Percentiles rank a stretch among this genome's conserved stretches.
These are phyloP conservation scores for Pterocles gutturalis DNA, from an alignment of 2,113 vertebrate species.

Conservation along the genomic window DNA sequence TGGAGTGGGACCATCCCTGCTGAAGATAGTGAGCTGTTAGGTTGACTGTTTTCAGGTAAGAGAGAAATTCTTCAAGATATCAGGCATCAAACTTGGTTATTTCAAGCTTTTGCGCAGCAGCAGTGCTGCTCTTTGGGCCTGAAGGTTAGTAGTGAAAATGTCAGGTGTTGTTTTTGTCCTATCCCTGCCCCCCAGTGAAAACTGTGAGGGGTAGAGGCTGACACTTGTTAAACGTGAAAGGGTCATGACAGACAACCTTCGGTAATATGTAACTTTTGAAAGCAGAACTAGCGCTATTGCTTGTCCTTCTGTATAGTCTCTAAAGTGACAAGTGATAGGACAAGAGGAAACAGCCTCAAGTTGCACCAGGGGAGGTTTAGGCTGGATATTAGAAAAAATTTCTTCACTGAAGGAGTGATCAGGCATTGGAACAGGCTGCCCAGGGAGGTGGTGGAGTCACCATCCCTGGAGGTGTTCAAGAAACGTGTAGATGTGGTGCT, in stretches of 20 bases:
- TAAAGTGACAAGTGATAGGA: too few species aligned
- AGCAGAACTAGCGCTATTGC: not conserved
- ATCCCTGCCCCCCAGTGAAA: not conserved
- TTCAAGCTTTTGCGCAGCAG: not conserved
- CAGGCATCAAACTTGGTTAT: not conserved
- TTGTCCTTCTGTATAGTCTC: not conserved
- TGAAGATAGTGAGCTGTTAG: not conserved
- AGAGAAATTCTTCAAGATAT: not conserved
- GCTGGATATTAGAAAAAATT: too few species aligned
- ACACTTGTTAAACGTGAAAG: not conserved
- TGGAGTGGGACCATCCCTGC: not conserved
- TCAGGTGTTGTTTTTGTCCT: not conserved
- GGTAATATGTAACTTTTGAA: not conserved
- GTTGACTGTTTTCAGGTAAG: not conserved
- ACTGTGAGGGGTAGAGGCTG: not conserved
- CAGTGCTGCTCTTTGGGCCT: not conserved
- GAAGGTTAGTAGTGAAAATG: not conserved
- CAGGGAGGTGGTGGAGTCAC: too few species aligned
- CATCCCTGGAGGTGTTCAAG: too few species aligned
- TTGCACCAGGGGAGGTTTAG: too few species aligned
- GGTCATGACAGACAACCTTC: not conserved
- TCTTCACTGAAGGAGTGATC: too few species aligned
- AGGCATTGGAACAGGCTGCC: too few species aligned
- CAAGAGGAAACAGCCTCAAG: too few species aligned
- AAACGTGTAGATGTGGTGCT: too few species aligned